These are phyloP conservation scores for Loriculus beryllinus DNA, from an alignment of 2,797 vertebrate genomes.

Conservation along the genomic window DNA sequence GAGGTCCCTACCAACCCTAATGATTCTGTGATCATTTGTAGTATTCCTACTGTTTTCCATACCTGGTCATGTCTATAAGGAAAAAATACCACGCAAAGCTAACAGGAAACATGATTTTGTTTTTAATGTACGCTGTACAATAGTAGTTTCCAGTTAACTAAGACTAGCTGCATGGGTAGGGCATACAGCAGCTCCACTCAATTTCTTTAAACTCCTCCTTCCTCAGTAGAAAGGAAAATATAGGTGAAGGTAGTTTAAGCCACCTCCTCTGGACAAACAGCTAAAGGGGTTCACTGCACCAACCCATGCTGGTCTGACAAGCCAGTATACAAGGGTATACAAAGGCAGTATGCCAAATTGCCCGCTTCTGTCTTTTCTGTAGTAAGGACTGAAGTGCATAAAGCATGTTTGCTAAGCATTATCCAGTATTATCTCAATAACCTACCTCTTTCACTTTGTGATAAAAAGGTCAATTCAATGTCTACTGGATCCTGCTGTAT, in stretches of 20 bases:
- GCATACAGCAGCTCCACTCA: background rate
- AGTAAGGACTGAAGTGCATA: background rate
- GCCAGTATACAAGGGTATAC: background rate
- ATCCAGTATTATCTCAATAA: background rate
- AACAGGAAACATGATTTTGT: background rate
- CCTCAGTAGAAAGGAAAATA: background rate
- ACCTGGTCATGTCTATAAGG: background rate
- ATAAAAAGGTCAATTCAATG: background rate
- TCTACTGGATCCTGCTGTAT: background rate
- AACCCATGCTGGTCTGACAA: background rate
- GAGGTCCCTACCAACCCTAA: background rate
- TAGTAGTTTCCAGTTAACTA: background rate
- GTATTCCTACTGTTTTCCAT: background rate
- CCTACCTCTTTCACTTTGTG: background rate
- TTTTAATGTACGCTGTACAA: background rate
- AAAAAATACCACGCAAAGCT: background rate
- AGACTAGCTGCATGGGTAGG: background rate
- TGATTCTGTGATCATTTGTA: background rate
- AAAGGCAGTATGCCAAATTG: background rate
- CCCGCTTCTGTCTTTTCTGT: background rate
- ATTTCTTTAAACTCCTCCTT: background rate
- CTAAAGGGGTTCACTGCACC: background rate
- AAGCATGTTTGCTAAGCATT: background rate
- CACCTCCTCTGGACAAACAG: background rate
- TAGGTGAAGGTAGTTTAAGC: background rate